Evolutionary conservation across 1,140 invertebrate species (phyloP).

Genomic region (Lanistes nyassanus): DNA sequence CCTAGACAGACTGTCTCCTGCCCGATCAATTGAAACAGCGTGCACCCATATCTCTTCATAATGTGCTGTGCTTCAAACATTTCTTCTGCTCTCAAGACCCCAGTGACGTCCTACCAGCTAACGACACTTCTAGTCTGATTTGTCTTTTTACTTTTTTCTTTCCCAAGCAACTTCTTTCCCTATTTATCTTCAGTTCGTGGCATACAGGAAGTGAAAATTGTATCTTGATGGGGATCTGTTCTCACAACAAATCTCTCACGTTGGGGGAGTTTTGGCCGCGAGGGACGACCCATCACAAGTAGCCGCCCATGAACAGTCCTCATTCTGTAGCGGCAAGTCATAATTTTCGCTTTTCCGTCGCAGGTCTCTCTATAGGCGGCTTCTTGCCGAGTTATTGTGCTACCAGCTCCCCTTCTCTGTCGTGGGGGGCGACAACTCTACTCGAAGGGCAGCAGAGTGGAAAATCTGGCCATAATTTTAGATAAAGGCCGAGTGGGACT

Average conservation of each 20-base stretch:
- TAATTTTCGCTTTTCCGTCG: slow-evolving; percentile 1
- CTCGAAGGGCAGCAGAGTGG: slow-evolving; percentile 12
- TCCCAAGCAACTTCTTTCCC: too few species aligned
- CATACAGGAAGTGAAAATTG: too few species aligned
- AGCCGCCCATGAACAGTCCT: neutral
- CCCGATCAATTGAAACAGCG: too few species aligned
- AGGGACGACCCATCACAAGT: neutral
- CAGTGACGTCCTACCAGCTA: too few species aligned
- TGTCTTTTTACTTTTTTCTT: too few species aligned
- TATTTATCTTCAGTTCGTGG: too few species aligned
- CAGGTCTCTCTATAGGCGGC: slow-evolving; percentile 1
- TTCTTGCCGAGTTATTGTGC: slow-evolving; percentile 17
- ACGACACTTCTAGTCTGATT: too few species aligned
- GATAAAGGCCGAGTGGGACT: neutral
- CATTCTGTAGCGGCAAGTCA: neutral
- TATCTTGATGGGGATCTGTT: slow-evolving; percentile 1
- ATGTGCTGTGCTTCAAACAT: too few species aligned
- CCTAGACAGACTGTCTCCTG: too few species aligned
- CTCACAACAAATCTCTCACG: slow-evolving; percentile 6
- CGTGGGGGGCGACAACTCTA: slow-evolving; percentile 10
- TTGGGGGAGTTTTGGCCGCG: slow-evolving; percentile 10
- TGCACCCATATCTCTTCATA: too few species aligned
- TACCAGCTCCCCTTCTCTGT: neutral
- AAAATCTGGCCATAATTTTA: slow-evolving; percentile 14
- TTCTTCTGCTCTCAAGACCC: too few species aligned